Percentiles rank a stretch among this genome's conserved stretches.
Conservation (phyloP, 1,140 invertebrate species). For the Diorhabda carinulata region DNA sequence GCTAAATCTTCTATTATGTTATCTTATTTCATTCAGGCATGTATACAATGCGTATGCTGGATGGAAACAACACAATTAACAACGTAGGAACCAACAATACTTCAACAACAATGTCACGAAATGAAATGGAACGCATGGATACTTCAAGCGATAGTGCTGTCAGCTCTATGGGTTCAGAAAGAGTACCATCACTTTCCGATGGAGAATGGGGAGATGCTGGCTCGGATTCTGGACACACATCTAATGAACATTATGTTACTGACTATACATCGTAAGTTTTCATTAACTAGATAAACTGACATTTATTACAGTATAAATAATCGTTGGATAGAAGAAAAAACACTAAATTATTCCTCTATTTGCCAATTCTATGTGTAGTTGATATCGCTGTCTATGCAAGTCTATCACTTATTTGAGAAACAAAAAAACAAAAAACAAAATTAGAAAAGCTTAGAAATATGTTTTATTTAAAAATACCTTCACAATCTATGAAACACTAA, state of each 20-base stretch:
- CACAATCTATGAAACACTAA: too few relatives aligned
- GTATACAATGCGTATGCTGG: conserved; percentile 82
- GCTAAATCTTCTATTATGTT: too few relatives aligned
- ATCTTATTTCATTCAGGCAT: conserved; percentile 60
- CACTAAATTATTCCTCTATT: too few relatives aligned
- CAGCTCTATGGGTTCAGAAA: conserved; percentile 85
- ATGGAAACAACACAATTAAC: conserved; percentile 49
- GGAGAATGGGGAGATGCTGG: conserved; percentile 85
- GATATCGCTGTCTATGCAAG: too few relatives aligned
- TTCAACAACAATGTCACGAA: conserved; percentile 46
- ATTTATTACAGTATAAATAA: neutral
- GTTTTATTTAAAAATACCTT: too few relatives aligned
- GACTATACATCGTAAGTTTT: conserved; percentile 51
- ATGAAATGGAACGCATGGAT: conserved; percentile 65
- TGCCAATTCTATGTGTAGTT: too few relatives aligned
- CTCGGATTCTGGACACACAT: conserved; percentile 73
- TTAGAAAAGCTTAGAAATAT: too few relatives aligned
- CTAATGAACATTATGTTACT: conserved; percentile 57
- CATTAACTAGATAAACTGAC: neutral
- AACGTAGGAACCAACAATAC: conserved; percentile 45
- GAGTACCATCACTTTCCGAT: conserved; percentile 81
- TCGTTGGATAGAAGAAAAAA: too few relatives aligned
- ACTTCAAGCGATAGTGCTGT: conserved; percentile 83
- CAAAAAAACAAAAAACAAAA: too few relatives aligned
- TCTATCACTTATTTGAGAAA: too few relatives aligned